phyloP scores from a whole-genome alignment of 2,888 invertebrate species.

The Cryptophagus acutangulus region DNA sequence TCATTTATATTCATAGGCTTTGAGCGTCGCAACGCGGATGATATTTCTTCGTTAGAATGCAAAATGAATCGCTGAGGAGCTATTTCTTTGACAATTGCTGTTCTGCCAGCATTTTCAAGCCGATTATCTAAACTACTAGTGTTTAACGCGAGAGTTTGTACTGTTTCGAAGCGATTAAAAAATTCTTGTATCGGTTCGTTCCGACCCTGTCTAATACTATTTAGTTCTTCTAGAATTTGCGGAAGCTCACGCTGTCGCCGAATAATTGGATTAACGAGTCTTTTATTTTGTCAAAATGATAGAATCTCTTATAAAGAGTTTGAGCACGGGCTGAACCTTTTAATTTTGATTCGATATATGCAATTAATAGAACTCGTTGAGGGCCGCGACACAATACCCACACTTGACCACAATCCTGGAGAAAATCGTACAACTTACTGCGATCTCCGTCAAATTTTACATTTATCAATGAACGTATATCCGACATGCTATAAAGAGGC shows the following conservation, averaged over 20 bases:
- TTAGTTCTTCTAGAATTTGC: neutral
- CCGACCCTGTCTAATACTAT: neutral
- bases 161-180: too few species aligned
- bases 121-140: too few species aligned
- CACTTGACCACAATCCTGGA: constrained; percentile 6
- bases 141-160: too few species aligned
- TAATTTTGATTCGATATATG: constrained; percentile 1
- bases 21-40: too few species aligned
- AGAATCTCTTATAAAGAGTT: neutral
- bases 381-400: neutral
- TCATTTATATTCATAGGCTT: too few species aligned
- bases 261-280: neutral
- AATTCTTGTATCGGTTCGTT: constrained; percentile 2
- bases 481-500: constrained; percentile 4
- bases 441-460: neutral
- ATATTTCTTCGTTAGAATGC: too few species aligned
- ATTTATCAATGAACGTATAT: constrained; percentile 6
- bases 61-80: too few species aligned
- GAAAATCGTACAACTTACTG: constrained; percentile 1
- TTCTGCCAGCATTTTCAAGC: too few species aligned
- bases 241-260: neutral
- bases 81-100: too few species aligned
- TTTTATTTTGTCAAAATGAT: neutral
- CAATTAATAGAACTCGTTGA: neutral
- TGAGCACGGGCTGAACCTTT: constrained; percentile 6